Evolutionary conservation across 2,797 vertebrate genomes (phyloP), one percentile per base, ranked within the genome.

Genomic region (Gila robusta): DNA sequence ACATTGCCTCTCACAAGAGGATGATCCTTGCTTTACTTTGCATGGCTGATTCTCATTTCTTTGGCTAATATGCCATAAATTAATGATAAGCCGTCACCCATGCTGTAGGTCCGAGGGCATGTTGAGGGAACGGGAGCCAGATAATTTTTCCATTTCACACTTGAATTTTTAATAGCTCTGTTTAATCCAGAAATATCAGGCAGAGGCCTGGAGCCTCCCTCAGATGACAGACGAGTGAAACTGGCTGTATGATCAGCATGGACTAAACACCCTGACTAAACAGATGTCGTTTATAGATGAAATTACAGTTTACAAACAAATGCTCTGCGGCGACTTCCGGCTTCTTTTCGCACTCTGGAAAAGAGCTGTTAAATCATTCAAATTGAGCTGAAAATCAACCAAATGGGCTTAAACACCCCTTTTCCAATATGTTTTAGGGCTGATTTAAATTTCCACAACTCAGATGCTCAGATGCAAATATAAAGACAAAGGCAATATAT

Each of bases 61-160:
- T 82, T 67, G 79, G 73, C 85, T 90, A 90, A 90, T 91, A 85
- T 85, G 56, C 62, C 84, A 90, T 90, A 89, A 87, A 88, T 91
- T 89, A 90, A 88, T 90, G 85, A 88, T 89, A 78, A 88, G 64
- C 78, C 26, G 47, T 85, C 82, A 72, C 47, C 86, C 79, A 21
- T 76, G 83, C 85, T 67, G 82, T 78, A 84, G 79, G 73, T 86
- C 70, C 23, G 82, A 86, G 79, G 73, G 81, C 87, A 85, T 85
- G 73, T 70, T 78, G 73, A 78, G 66, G 52, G 74, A 82, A 59
- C 23, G 21, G 56, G 69, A 52, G 72, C 39, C 56, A 88, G 82
- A 88, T 86, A 73, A 91, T 89, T 89, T 87, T 87, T 79, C 78
- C 85, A 87, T 88, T 91, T 90, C 85, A 83, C 67, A 89, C 87